phyloP scores from a whole-genome alignment of 2,113 vertebrate species.

The Paramormyrops kingsleyae region DNA sequence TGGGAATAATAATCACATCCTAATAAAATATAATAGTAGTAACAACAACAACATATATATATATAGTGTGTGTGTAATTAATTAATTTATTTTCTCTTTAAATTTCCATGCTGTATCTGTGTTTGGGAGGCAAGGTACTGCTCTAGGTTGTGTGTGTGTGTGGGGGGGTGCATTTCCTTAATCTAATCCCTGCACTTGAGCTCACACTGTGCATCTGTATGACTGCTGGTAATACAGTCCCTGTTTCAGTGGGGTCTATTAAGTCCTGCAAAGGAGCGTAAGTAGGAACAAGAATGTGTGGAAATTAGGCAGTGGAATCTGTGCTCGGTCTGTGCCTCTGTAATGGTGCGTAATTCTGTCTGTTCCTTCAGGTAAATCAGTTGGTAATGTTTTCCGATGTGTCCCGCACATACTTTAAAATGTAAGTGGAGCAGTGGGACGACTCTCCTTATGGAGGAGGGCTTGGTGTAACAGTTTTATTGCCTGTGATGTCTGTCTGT shows the following conservation, averaged over 20 bases:
- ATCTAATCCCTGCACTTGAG: no score
- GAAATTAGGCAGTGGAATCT: background rate
- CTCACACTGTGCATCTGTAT: no score
- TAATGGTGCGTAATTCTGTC: background rate
- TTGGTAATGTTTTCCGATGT: background rate
- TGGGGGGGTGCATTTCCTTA: slow-evolving; percentile 27
- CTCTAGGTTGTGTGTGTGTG: background rate
- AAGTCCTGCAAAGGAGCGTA: background rate
- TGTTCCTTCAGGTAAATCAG: background rate
- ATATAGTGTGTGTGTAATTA: no score
- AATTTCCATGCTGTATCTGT: background rate
- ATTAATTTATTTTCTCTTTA: background rate
- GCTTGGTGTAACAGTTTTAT: background rate
- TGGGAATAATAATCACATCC: background rate
- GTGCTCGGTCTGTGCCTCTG: background rate
- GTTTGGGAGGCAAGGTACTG: background rate
- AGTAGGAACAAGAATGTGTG: background rate
- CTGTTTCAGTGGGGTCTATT: background rate
- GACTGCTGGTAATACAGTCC: background rate
- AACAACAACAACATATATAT: no score
- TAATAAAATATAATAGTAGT: no score
- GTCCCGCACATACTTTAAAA: background rate
- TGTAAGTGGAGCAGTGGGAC: background rate
- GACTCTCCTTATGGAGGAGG: background rate
- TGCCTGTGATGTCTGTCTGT: background rate